Percentiles rank a stretch among this genome's conserved stretches.
phyloP scores from a whole-genome alignment of 2,113 vertebrate species.

The Sinocyclocheilus grahami region DNA sequence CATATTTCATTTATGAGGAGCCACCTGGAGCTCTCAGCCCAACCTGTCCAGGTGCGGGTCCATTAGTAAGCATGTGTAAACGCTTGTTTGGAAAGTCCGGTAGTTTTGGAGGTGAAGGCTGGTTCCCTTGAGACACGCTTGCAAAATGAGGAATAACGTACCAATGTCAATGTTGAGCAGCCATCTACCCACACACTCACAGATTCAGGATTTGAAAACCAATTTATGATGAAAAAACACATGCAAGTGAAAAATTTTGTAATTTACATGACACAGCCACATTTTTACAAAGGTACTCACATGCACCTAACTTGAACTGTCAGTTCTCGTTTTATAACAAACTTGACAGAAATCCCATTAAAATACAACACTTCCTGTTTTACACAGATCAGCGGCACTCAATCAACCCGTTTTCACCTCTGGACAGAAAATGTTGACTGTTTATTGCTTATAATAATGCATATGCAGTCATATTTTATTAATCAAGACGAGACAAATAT shows the following conservation, averaged over 20 bases:
- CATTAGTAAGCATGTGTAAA: constrained; percentile 42
- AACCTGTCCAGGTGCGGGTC: constrained; percentile 56
- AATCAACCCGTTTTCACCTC: neutral
- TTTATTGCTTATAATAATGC: constrained; percentile 16
- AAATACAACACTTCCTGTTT: constrained; percentile 35
- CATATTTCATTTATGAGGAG: constrained; percentile 54
- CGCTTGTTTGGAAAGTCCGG: constrained; percentile 76
- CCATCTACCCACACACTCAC: constrained; percentile 1
- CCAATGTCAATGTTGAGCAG: constrained; percentile 5
- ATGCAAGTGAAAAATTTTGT: neutral
- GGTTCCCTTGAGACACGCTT: constrained; percentile 58
- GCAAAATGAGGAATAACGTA: constrained; percentile 54
- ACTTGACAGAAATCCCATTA: neutral
- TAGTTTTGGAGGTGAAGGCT: constrained; percentile 59
- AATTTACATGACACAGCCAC: neutral
- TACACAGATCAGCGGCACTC: constrained; percentile 4
- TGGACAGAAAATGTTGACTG: neutral
- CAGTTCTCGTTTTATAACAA: constrained; percentile 2
- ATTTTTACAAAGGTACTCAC: neutral
- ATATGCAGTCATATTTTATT: neutral
- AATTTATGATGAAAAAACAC: neutral
- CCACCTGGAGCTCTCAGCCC: constrained; percentile 40
- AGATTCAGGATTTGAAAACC: constrained; percentile 23
- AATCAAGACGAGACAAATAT: neutral
- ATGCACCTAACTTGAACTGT: neutral